These are phyloP conservation scores for Eumaeus atala DNA, from an alignment of 1,140 invertebrate genomes.

Conservation along the genomic window DNA sequence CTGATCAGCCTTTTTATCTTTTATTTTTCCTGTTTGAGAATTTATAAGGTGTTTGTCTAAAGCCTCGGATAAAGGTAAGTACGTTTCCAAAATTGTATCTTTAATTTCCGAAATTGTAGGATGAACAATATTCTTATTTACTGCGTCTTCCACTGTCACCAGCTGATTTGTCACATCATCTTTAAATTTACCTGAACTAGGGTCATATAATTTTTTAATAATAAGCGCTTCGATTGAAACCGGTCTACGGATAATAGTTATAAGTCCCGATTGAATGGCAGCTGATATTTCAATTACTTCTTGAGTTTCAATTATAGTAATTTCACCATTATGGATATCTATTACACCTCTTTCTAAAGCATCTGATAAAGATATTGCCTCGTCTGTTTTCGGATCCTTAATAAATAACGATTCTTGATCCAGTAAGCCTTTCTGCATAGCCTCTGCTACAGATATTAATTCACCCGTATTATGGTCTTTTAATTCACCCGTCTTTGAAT, in stretches of 20 bases:
- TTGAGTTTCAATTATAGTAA: constrained; percentile 81
- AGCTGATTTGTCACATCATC: constrained; percentile 82
- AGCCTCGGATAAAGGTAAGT: constrained; percentile 81
- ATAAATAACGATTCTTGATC: constrained; percentile 84
- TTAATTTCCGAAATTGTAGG: constrained; percentile 87
- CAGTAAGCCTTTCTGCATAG: constrained; percentile 82
- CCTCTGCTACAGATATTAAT: constrained; percentile 79
- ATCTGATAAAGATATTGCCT: constrained; percentile 82
- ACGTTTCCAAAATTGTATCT: constrained; percentile 81
- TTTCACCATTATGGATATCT: constrained; percentile 82
- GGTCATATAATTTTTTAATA: constrained; percentile 81
- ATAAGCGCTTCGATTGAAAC: constrained; percentile 86
- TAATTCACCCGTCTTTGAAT: constrained; percentile 78
- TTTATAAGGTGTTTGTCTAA: constrained; percentile 81
- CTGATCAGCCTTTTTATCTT: constrained; percentile 80
- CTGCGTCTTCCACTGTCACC: constrained; percentile 83
- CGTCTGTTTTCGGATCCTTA: constrained; percentile 80
- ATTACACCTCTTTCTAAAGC: constrained; percentile 85
- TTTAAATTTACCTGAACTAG: constrained; percentile 80
- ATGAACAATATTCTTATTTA: constrained; percentile 87
- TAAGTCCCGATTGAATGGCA: constrained; percentile 81
- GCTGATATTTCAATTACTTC: constrained; percentile 80
- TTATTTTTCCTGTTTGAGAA: constrained; percentile 79
- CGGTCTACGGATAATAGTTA: constrained; percentile 80
- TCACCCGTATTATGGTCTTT: constrained; percentile 78